These are phyloP conservation scores for Aromia moschata DNA, from an alignment of 2,888 invertebrate species.

Conservation along the genomic window DNA sequence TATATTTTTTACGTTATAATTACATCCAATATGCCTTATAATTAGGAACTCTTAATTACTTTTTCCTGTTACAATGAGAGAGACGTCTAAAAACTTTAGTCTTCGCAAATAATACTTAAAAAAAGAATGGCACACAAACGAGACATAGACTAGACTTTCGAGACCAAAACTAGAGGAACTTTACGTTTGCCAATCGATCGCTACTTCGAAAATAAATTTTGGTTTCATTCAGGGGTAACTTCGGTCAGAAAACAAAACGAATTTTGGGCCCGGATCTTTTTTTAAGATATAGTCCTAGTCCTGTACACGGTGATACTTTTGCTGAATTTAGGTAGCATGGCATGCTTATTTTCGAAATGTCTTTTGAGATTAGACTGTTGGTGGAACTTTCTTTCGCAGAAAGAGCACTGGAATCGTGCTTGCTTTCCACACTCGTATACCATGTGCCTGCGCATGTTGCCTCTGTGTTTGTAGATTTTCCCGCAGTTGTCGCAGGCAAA, in stretches of 20 bases:
- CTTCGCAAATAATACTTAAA: conserved; percentile 9
- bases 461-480: conserved; percentile 84
- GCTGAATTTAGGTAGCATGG: conserved; percentile 52
- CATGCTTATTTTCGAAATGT: conserved; percentile 60
- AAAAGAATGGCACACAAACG: not conserved
- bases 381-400: conserved; percentile 69
- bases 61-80: not conserved
- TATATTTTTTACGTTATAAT: conserved; percentile 18
- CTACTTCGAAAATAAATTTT: not conserved
- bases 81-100: not conserved
- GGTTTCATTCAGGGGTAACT: conserved; percentile 10
- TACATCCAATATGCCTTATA: conserved; percentile 17
- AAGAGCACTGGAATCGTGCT: conserved; percentile 59
- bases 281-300: conserved; percentile 43
- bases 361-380: conserved; percentile 63
- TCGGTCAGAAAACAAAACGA: not conserved
- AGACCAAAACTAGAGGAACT: not conserved
- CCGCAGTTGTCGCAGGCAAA: conserved; percentile 75
- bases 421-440: conserved; percentile 70
- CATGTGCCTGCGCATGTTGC: conserved; percentile 77
- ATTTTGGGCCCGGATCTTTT: not conserved
- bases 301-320: conserved; percentile 55
- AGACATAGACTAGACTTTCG: not conserved
- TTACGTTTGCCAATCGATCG: not conserved
- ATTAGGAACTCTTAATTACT: conserved; percentile 17